These are phyloP conservation scores for Drosophila nannoptera DNA, from an alignment of 1,140 invertebrate species.

Conservation along the genomic window DNA sequence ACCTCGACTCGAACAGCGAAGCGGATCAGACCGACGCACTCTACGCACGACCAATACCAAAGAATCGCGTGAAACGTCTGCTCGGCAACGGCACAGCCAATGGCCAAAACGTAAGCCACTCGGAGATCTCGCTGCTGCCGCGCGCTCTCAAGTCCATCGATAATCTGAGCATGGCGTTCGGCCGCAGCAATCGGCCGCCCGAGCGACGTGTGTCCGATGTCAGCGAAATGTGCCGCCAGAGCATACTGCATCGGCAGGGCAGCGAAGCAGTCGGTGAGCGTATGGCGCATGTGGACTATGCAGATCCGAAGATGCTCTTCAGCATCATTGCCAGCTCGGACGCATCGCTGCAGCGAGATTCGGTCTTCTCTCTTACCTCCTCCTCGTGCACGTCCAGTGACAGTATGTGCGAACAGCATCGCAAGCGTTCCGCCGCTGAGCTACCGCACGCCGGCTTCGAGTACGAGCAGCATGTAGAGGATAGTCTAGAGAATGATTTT, in stretches of 20 bases:
- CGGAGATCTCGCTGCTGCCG: conserved; percentile 67
- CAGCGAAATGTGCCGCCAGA: conserved; percentile 73
- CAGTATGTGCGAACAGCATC: conserved; percentile 78
- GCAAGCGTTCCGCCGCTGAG: conserved; percentile 38
- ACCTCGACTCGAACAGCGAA: conserved; percentile 36
- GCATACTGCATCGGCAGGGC: conserved; percentile 85
- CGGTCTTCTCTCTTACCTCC: conserved; percentile 83
- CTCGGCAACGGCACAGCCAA: conserved; percentile 30
- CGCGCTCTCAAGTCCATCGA: conserved; percentile 68
- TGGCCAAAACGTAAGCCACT: conserved; percentile 47
- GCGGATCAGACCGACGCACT: conserved; percentile 19
- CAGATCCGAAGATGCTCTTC: conserved; percentile 86
- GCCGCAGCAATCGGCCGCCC: conserved; percentile 64
- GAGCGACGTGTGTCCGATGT: conserved; percentile 76
- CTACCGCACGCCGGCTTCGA: conserved; percentile 52
- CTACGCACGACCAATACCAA: conserved; percentile 59
- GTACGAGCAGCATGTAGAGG: conserved; percentile 77
- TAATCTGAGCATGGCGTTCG: conserved; percentile 59
- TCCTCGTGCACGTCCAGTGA: conserved; percentile 82
- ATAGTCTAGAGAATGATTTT: conserved; percentile 82
- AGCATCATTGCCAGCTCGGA: conserved; percentile 72
- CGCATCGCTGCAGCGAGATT: conserved; percentile 80
- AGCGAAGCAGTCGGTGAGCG: conserved; percentile 90
- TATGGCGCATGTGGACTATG: conserved; percentile 92
- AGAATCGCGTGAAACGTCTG: conserved; percentile 61